phyloP scores from a whole-genome alignment of 1,140 invertebrate genomes.

The Maconellicoccus hirsutus region DNA sequence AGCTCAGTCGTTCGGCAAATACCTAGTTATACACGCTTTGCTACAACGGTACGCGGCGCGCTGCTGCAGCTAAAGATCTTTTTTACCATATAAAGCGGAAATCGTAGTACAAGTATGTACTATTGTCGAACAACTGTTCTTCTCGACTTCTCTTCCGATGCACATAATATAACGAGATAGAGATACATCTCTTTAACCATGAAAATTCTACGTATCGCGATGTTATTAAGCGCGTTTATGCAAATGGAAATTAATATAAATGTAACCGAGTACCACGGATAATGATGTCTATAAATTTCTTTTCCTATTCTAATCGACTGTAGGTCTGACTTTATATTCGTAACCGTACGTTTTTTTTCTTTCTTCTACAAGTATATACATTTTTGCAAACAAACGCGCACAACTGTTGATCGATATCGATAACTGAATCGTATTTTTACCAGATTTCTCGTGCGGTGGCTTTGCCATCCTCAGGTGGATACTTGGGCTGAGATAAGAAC shows the following conservation, averaged over 20 bases:
- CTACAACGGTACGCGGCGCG: slow-evolving; percentile 6
- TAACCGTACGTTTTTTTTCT: background rate
- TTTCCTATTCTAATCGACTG: slow-evolving; percentile 12
- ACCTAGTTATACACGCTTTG: slow-evolving; percentile 3
- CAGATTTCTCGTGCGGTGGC: no score
- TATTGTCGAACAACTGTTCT: slow-evolving; percentile 18
- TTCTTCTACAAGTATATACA: no score
- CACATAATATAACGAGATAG: slow-evolving; percentile 15
- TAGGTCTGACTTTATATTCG: slow-evolving; percentile 4
- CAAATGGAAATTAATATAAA: slow-evolving; percentile 21
- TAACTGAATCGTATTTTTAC: no score
- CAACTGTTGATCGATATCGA: background rate
- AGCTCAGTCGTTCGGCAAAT: background rate
- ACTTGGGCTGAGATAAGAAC: no score
- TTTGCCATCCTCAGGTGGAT: no score
- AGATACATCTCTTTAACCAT: slow-evolving; percentile 19
- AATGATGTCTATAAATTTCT: slow-evolving; percentile 21
- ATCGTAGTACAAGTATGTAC: slow-evolving; percentile 19
- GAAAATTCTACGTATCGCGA: slow-evolving; percentile 20
- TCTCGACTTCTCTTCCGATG: slow-evolving; percentile 6
- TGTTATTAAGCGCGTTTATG: slow-evolving; percentile 21
- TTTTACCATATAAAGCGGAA: slow-evolving; percentile 19
- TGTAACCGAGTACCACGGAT: slow-evolving; percentile 19
- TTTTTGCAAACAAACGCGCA: background rate
- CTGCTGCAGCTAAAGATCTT: slow-evolving; percentile 1